phyloP scores from a whole-genome alignment of 2,113 vertebrate genomes.

The Procavia capensis region DNA sequence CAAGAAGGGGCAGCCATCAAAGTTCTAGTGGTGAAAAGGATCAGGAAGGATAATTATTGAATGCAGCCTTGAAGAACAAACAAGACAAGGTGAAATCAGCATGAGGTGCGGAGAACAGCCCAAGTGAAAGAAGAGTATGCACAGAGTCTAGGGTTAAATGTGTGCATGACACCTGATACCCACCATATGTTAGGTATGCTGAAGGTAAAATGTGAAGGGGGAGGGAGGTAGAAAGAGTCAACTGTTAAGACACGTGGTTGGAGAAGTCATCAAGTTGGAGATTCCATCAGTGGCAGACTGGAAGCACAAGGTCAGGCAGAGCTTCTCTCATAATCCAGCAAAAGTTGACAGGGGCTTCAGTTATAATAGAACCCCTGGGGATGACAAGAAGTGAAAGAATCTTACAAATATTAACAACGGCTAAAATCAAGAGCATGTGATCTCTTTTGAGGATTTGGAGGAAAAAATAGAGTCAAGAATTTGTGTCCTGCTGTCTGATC shows the following conservation, averaged over 20 bases:
- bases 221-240: not conserved
- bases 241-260: not conserved
- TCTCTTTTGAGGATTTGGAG: not conserved
- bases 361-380: not conserved
- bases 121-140: not conserved
- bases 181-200: not conserved
- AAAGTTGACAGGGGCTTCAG: not conserved
- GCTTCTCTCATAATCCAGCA: not conserved
- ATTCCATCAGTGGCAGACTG: no score
- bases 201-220: not conserved
- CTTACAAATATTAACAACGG: not conserved
- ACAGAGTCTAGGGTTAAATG: not conserved
- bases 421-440: not conserved
- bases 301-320: not conserved
- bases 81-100: not conserved
- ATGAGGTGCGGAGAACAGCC: not conserved
- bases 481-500: not conserved
- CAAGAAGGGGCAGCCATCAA: not conserved
- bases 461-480: not conserved
- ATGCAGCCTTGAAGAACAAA: not conserved
- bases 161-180: not conserved
- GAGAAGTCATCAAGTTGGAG: not conserved
- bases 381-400: not conserved
- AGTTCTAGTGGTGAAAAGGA: not conserved
- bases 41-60: not conserved